Percentiles rank a stretch among this genome's conserved stretches.
phyloP scores from a whole-genome alignment of 2,113 vertebrate species.

The Bos javanicus region DNA sequence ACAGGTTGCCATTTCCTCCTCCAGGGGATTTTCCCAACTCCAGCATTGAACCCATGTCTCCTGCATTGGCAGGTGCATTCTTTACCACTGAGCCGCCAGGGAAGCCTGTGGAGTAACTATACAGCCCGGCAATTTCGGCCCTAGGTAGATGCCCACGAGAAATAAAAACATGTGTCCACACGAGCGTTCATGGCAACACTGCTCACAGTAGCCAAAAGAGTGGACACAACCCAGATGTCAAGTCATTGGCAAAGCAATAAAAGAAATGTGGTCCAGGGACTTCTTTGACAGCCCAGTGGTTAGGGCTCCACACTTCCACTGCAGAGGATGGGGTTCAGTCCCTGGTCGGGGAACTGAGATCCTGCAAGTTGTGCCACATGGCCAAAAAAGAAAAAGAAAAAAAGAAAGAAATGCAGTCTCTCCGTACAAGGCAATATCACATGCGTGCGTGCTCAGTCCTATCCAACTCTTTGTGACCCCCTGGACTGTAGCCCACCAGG shows the following conservation, averaged over 20 bases:
- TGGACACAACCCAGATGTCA: neutral
- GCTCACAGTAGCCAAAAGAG: neutral
- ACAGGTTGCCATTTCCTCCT: neutral
- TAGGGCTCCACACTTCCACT: too few species aligned
- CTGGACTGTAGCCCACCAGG: neutral
- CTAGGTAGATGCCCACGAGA: neutral
- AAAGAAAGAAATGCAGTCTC: neutral
- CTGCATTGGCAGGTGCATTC: neutral
- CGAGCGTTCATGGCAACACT: accelerated
- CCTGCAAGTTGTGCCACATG: accelerated
- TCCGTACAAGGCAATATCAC: neutral
- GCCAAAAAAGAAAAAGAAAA: neutral
- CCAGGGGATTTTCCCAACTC: neutral
- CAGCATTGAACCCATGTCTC: neutral
- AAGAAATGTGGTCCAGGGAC: too few species aligned
- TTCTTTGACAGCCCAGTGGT: neutral
- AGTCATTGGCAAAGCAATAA: accelerated
- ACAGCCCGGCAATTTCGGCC: neutral
- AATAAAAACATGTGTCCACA: neutral
- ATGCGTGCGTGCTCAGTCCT: neutral
- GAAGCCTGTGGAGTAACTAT: accelerated
- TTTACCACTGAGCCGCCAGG: neutral
- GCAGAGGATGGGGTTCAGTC: neutral
- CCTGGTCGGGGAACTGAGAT: neutral
- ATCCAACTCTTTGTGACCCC: neutral